Base-by-base conservation (phyloP, 2,888 invertebrate genomes). In the Leptothorax acervorum region DNA sequence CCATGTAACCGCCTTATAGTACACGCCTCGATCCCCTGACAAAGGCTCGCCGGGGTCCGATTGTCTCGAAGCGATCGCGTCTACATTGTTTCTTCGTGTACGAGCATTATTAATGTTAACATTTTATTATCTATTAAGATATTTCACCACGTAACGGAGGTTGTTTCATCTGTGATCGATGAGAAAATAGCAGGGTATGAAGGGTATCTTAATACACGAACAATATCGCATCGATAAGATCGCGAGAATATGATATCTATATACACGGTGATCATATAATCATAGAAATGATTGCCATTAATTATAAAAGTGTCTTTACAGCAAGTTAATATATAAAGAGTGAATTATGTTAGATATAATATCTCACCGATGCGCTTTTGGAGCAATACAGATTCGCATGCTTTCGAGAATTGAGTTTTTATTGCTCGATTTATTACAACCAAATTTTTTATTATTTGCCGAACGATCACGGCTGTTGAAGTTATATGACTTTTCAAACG, bases 171-270 rank as follows among this genome's bases (percentile, higher is more conserved):
- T 57, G 68, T 53, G 70, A 82, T 48, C 35, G 62, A 28, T n/a
- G 23, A 39, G 65, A 51, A 85, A 71, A 82, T 82, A n/a, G 75
- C 18, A 65, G 55, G 60, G 11, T 48, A 48, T 51, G 75, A 23
- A 65, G 55, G 60, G 11, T 48, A 48, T 51, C 65, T 63, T 12
- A 57, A 57, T 39, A 39, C 57, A 53, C 23, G 35, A 53, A 57
- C 71, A 60, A 78, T 74, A 53, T 35, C 62, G 35, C 18, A 18
- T n/a, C 51, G 81, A 81, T 74, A 74, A 81, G 51, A n/a, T 2
- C 42, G 71, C 65, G 42, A 23, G 63, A 79, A 60, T 28, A 28
- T 31, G 81, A 84, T 68, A 57, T 57, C 42, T 55, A 8, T 23
- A 23, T 39, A 65, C 18, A 11, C 18, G 12, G 35, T 28, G 15